Evolutionary conservation across 2,797 vertebrate genomes (phyloP), one percentile per base, ranked within the genome.

Genomic region (Oophaga sylvatica): DNA sequence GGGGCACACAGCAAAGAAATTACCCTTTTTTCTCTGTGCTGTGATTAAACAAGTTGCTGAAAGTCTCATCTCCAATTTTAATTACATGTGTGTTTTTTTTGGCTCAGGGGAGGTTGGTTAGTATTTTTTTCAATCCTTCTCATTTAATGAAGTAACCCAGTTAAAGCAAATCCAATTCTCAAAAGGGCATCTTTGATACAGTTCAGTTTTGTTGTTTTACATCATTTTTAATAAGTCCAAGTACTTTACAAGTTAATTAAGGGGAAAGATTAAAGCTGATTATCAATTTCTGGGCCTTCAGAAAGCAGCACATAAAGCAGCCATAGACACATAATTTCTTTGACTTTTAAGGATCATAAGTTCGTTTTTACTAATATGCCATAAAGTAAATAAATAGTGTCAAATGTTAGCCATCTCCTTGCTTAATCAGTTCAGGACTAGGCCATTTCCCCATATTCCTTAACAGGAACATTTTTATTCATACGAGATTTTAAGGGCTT

Each of bases 61-160:
- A 89, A 90, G 75, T 80, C 84, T 90, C 78, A 75, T 87, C 90
- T 90, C 88, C 82, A 86, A 65, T 89, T 91, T 91, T 90, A 92
- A 90, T 88, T 92, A 90, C 87, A 88, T 56, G 77, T 85, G 89
- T 85, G 48, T 53, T 89, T 90, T 90, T 90, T 92, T 92, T 91
- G 85, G 83, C 88, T 90, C 85, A 82, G 75, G 84, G 76, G 82
- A 80, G 35, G 88, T 76, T 57, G 83, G 85, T 56, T 87, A 87
- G 70, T 91, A 63, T 20, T 89, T 88, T 88, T 41, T 80, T 85
- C 73, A 71, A 80, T 10, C 80, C 89, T 91, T 77, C 59, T 78
- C 80, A 77, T 87, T 83, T 87, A 87, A 87, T 85, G 85, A 92
- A 68, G 88, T 91, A 91, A 89, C 87, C 80, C 82, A 41, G 71